Percentiles rank a stretch among this genome's conserved stretches.
Conservation (phyloP, 1,140 invertebrate genomes). For the Camponotus floridanus region DNA sequence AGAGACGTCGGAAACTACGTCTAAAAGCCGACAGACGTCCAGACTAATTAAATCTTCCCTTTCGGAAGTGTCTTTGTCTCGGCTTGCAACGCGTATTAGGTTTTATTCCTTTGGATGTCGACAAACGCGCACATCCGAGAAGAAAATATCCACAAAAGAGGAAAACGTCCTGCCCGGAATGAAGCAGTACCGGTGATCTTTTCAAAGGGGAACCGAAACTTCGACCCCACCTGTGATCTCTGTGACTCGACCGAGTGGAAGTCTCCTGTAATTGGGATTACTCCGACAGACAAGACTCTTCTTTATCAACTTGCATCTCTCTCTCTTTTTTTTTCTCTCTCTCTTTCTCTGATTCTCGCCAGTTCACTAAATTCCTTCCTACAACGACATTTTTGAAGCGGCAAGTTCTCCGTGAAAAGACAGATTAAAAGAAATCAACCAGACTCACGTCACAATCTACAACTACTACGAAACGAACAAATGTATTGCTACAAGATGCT, state of each 20-base stretch:
- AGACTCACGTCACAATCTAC: conserved; percentile 16
- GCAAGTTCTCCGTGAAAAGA: conserved; percentile 19
- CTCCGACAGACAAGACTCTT: conserved; percentile 63
- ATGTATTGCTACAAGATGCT: background rate
- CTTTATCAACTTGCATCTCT: conserved; percentile 48
- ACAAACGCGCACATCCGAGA: conserved; percentile 66
- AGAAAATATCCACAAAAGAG: conserved; percentile 71
- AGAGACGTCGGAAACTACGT: conserved; percentile 52
- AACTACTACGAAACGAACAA: background rate
- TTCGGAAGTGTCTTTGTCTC: conserved; percentile 66
- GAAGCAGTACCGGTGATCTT: conserved; percentile 67
- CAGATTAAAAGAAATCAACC: conserved; percentile 53
- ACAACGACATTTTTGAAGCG: conserved; percentile 39
- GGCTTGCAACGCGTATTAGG: conserved; percentile 49
- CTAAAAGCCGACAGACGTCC: conserved; percentile 46
- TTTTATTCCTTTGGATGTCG: conserved; percentile 61
- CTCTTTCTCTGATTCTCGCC: conserved; percentile 8
- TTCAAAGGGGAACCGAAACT: conserved; percentile 73
- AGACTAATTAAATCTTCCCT: conserved; percentile 72
- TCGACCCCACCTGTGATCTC: conserved; percentile 73
- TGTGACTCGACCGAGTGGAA: conserved; percentile 56
- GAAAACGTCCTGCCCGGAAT: conserved; percentile 66
- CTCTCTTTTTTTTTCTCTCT: background rate
- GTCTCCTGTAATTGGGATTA: conserved; percentile 74
- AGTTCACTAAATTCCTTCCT: conserved; percentile 68